Base-by-base conservation (phyloP, 2,888 invertebrate genomes). In the Papilio demoleus region DNA sequence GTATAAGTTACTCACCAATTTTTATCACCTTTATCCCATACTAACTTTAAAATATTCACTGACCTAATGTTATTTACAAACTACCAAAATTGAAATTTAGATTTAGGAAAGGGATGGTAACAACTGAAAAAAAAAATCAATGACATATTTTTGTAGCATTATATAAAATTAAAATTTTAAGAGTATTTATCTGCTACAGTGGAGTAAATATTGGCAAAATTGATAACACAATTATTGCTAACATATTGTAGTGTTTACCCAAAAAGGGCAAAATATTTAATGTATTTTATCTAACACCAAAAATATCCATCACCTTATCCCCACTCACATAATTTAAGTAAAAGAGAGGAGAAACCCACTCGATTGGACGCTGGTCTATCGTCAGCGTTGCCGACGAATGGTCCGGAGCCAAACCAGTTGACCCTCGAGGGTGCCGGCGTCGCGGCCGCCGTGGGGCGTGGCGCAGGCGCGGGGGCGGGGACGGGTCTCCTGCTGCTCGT, bases 281-380 rank as follows among this genome's bases (percentile, higher is more conserved):
- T n/a, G n/a, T n/a, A 86, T 89, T 88, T 87, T 88, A 88, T 87
- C 91, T 86, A 87, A 88, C 70, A 63, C 68, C 45, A 24, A 58
- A 53, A 53, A 53, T 61, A 74, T 65, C 88, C 88, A 70, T 77
- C 88, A 88, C 92, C 88, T 88, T 82, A 91, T 69, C 91, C 89
- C 90, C 89, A 92, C 72, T 91, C 88, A 79, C 92, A 89, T 77
- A 92, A 77, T 77, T 81, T 92, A 77, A 91, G 84, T 81, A 92
- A 85, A 79, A 92, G 81, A 73, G 92, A 88, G 77, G 88, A 78
- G 80, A 91, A 92, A 92, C 93, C 92, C 88, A 93, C 93, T 92
- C 92, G 87, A 81, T 92, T 90, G 45, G 86, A 79, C 31, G 83
- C 70, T 70, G 88, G 86, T 73, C 77, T 82, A 66, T 91, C 90